Evolutionary conservation across 1,140 invertebrate genomes (phyloP).

Genomic region (Drosophila aff.): DNA sequence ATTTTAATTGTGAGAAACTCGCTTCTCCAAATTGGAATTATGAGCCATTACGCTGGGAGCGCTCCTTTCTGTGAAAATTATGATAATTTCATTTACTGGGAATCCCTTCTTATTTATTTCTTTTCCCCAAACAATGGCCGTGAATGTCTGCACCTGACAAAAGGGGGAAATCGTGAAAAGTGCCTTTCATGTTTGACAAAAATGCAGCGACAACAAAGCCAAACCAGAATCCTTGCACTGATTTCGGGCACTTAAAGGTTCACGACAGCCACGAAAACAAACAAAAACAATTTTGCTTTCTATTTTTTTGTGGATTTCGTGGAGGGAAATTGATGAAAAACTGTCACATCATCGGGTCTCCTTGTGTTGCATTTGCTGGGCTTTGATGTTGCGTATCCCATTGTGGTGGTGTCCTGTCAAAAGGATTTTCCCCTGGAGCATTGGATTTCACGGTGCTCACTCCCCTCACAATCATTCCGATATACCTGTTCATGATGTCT

Average conservation of each 20-base stretch:
- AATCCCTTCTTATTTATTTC: conserved; percentile 40
- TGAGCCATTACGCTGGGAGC: conserved; percentile 47
- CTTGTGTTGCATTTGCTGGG: conserved; percentile 59
- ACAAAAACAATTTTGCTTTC: conserved; percentile 44
- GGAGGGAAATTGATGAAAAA: conserved; percentile 72
- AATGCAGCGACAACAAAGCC: conserved; percentile 63
- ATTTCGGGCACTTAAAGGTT: conserved; percentile 74
- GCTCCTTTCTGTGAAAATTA: conserved; percentile 59
- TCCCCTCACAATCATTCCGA: conserved; percentile 21
- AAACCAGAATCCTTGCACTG: conserved; percentile 51
- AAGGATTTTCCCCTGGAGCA: conserved; percentile 44
- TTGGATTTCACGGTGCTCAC: conserved; percentile 55
- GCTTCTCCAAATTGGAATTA: conserved; percentile 52
- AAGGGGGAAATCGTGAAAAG: conserved; percentile 60
- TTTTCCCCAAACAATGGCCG: conserved; percentile 21
- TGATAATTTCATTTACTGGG: conserved; percentile 69
- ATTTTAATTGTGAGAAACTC: conserved; percentile 78
- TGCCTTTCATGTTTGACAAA: conserved; percentile 76
- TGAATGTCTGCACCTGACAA: conserved; percentile 65
- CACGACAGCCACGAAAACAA: conserved; percentile 52
- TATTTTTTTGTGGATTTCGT: conserved; percentile 7
- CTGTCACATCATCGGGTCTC: conserved; percentile 73
- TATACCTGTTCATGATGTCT: conserved; percentile 30
- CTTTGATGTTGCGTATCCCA: conserved; percentile 75
- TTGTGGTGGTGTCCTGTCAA: conserved; percentile 43